Evolutionary conservation across 2,888 invertebrate genomes (phyloP).

Genomic region (Pogonocherus hispidulus): DNA sequence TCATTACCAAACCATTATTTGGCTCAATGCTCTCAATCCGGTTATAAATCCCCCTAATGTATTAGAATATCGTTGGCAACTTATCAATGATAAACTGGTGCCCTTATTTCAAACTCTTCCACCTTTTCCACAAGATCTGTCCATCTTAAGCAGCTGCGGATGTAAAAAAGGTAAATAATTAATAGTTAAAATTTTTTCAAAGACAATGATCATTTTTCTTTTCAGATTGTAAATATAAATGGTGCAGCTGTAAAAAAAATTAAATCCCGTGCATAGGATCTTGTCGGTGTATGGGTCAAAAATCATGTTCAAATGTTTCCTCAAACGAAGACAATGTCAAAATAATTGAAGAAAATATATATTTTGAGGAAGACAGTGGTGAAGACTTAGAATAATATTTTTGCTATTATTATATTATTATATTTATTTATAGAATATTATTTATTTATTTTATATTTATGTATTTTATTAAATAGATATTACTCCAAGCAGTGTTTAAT

Average conservation of each 20-base stretch:
- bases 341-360: too few species aligned
- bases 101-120: background rate
- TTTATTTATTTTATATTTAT: too few species aligned
- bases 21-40: slow-evolving; percentile 4
- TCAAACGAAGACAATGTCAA: too few species aligned
- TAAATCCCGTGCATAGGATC: slow-evolving; percentile 1
- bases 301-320: too few species aligned
- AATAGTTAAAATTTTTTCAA: background rate
- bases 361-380: too few species aligned
- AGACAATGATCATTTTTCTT: background rate
- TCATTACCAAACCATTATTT: slow-evolving; percentile 7
- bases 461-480: too few species aligned
- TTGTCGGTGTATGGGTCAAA: slow-evolving; percentile 9
- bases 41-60: background rate
- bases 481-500: too few species aligned
- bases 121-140: background rate
- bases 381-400: too few species aligned
- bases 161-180: slow-evolving; percentile 14
- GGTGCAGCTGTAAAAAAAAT: background rate
- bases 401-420: too few species aligned
- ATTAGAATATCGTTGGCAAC: background rate
- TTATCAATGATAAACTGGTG: background rate
- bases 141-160: background rate
- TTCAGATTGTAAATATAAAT: background rate
- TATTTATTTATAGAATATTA: too few species aligned